Base-by-base conservation (phyloP, 2,888 invertebrate species). In the Heteromurus nitidus region DNA sequence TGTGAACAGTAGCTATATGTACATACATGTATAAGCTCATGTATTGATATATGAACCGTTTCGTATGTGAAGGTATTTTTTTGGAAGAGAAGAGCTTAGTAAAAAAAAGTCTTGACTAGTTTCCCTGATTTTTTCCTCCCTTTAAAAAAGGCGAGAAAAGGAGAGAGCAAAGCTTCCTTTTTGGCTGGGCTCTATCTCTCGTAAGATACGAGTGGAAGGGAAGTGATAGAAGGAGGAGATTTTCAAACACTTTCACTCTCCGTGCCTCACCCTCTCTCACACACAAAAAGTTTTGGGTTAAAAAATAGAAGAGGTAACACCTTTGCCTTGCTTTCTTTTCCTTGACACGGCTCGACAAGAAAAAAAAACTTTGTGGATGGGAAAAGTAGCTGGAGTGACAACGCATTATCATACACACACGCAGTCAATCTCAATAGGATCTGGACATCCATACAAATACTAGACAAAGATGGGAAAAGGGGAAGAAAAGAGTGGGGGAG, bases 171-270 rank as follows among this genome's bases (percentile, higher is more conserved):
- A n/a, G 50, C 20, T 50, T 60, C 60, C 16, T 58, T 18, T 24
- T 9, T n/a, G n/a, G n/a, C n/a, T n/a, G n/a, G n/a, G n/a, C n/a
- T n/a, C n/a, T n/a, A n/a, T n/a, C n/a, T n/a, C n/a, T n/a, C n/a
- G n/a, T n/a, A n/a, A 60, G 60, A 60, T 44, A 60, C 36, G 44
- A 72, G 42, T 60, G 30, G 7, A 58, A 26, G 36, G 55, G 42
- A 60, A 72, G 72, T 44, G 72, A 72, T 44, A 72, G 58, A 69
- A 70, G 24, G 28, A 72, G 73, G 62, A 64, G 64, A 47, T 50
- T 74, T 64, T 74, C 73, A 62, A 74, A 64, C 73, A 64, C 73
- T 74, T 64, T 50, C 30, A 55, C 58, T n/a, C n/a, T n/a, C n/a
- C n/a, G n/a, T n/a, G n/a, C n/a, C n/a, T n/a, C n/a, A n/a, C n/a